Conservation (phyloP, 2,797 vertebrate species). For the Lemur catta region DNA sequence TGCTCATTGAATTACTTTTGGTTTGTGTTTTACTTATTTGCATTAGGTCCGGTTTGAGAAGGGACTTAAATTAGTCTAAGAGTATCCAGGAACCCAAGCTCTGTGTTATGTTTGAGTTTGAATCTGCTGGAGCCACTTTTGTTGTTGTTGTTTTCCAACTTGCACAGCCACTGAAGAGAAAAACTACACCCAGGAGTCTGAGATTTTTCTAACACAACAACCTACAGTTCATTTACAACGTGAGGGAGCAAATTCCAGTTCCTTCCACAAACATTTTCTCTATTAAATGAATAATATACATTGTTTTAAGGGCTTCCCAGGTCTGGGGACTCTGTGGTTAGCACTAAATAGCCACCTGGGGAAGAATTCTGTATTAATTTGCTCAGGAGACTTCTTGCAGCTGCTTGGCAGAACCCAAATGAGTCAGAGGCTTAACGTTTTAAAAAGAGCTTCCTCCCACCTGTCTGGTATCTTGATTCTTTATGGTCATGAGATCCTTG, state of each 20-base stretch:
- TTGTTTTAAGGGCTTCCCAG: not conserved
- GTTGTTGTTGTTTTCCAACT: not conserved
- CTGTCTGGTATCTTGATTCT: not conserved
- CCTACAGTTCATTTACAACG: not conserved
- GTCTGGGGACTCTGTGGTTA: not conserved
- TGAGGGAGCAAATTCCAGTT: not conserved
- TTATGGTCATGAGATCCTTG: not conserved
- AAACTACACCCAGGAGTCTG: not conserved
- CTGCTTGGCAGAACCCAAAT: not conserved
- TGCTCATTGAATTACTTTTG: not conserved
- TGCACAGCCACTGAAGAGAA: not conserved
- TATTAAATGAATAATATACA: not conserved
- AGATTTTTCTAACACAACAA: not conserved
- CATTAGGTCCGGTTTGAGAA: not conserved
- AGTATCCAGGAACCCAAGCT: not conserved
- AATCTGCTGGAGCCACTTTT: not conserved
- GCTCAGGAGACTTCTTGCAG: not conserved
- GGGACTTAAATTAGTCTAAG: not conserved
- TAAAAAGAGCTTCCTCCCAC: not conserved
- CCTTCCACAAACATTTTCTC: not conserved
- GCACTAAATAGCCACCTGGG: too few species aligned
- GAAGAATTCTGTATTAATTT: not conserved
- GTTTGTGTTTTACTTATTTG: not conserved
- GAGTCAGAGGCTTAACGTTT: not conserved
- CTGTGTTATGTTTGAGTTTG: not conserved